Percentiles rank a stretch among this genome's conserved stretches.
phyloP scores from a whole-genome alignment of 2,888 invertebrate species.

The Parochlus steinenii region DNA sequence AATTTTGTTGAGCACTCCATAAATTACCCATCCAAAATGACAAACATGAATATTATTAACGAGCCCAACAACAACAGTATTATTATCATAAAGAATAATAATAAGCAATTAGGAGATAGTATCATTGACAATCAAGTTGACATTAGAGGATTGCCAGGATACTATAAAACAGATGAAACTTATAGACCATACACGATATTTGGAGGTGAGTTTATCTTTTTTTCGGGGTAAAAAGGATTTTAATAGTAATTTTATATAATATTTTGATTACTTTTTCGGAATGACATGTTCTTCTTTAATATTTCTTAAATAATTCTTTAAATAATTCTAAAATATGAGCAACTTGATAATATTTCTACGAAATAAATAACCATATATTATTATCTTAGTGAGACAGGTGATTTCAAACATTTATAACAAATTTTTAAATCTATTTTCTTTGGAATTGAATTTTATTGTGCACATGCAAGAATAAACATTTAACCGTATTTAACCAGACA shows the following conservation, averaged over 20 bases:
- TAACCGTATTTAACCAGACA: no score
- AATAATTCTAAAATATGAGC: no score
- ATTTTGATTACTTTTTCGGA: slow-evolving; percentile 13
- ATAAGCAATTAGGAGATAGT: slow-evolving; percentile 18
- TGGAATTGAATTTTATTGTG: no score
- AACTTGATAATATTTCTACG: no score
- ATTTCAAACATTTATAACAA: not conserved
- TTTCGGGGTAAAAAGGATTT: not conserved
- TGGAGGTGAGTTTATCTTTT: slow-evolving; percentile 27
- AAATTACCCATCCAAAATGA: no score
- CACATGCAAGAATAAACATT: no score
- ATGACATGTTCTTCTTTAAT: slow-evolving; percentile 13
- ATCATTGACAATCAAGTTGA: slow-evolving; percentile 19
- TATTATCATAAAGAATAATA: slow-evolving; percentile 5
- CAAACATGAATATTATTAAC: slow-evolving; percentile 12
- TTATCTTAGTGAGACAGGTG: no score
- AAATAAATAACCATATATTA: no score
- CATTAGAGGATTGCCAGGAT: slow-evolving; percentile 23
- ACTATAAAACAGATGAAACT: slow-evolving; percentile 28
- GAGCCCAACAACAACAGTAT: slow-evolving; percentile 12
- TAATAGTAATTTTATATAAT: slow-evolving; percentile 6
- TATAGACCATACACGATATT: slow-evolving; percentile 30
- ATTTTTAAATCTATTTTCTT: slow-evolving; percentile 7
- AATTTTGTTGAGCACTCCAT: no score
- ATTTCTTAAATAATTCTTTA: slow-evolving; percentile 12